A percentile compares a stretch with the other conserved stretches of the same genome.
Conservation (phyloP, 2,888 invertebrate species). For the Hyalella azteca region DNA sequence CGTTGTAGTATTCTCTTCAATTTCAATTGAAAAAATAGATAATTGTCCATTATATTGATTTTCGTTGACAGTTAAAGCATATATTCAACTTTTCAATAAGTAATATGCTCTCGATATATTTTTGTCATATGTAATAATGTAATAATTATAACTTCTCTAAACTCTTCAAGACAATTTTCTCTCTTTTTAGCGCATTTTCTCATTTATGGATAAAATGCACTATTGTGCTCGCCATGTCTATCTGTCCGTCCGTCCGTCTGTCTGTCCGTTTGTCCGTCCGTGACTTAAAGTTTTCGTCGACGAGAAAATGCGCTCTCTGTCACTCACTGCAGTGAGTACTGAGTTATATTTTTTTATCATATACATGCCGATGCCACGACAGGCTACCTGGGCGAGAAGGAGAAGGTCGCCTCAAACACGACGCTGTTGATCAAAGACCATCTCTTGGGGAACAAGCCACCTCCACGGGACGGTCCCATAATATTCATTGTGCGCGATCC, state of each 20-base stretch:
- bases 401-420: not conserved
- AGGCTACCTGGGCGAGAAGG: conserved; percentile 42
- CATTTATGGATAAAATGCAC: not conserved
- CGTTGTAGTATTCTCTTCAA: no score
- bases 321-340: not conserved
- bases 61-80: not conserved
- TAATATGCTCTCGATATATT: not conserved
- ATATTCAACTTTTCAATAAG: not conserved
- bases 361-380: not conserved
- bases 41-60: no score
- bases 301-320: not conserved
- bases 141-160: not conserved
- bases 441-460: not conserved
- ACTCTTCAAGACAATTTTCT: conserved; percentile 31
- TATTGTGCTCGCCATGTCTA: not conserved
- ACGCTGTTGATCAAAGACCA: conserved; percentile 31
- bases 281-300: not conserved
- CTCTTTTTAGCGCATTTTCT: not conserved
- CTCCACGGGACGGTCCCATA: not conserved
- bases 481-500: not conserved
- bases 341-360: not conserved
- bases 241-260: not conserved
- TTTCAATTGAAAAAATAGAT: no score
- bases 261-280: not conserved
- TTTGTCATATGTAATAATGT: no score